A percentile compares a stretch with the other conserved stretches of the same genome.
Conservation (phyloP, 1,140 invertebrate species). For the Thaumetopoea pityocampa region DNA sequence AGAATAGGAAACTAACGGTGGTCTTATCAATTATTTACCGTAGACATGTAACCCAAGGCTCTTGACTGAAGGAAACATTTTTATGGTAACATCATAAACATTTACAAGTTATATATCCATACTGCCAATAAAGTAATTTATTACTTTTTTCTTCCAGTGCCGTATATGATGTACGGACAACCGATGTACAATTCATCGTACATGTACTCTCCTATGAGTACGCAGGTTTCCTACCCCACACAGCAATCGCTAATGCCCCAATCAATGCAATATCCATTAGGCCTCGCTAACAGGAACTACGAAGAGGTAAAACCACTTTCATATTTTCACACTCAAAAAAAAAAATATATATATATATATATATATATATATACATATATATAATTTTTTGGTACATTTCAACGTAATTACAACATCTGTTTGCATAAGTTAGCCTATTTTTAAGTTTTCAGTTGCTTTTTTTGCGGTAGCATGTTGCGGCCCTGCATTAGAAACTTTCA, state of each 20-base stretch:
- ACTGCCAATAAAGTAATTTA: not conserved
- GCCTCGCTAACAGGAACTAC: conserved; percentile 38
- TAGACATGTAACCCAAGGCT: too few species aligned
- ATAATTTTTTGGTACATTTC: not conserved
- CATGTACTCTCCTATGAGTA: conserved; percentile 38
- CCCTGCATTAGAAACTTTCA: too few species aligned
- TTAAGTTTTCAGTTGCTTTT: too few species aligned
- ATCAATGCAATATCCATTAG: conserved; percentile 24
- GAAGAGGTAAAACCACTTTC: conserved; percentile 38
- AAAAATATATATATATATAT: conserved; percentile 2
- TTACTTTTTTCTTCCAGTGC: conserved; percentile 41
- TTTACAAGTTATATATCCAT: too few species aligned
- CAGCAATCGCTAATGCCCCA: conserved; percentile 24
- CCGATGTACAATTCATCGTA: conserved; percentile 39
- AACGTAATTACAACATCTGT: too few species aligned
- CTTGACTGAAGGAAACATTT: too few species aligned
- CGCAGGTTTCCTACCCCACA: conserved; percentile 28
- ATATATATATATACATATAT: not conserved
- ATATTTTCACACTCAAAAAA: not conserved
- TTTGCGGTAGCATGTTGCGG: too few species aligned
- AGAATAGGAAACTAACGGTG: too few species aligned
- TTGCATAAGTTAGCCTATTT: too few species aligned
- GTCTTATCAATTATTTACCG: too few species aligned
- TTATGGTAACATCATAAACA: too few species aligned
- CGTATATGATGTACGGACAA: conserved; percentile 50